phyloP scores from a whole-genome alignment of 2,797 vertebrate species.

The Oreochromis grahami region DNA sequence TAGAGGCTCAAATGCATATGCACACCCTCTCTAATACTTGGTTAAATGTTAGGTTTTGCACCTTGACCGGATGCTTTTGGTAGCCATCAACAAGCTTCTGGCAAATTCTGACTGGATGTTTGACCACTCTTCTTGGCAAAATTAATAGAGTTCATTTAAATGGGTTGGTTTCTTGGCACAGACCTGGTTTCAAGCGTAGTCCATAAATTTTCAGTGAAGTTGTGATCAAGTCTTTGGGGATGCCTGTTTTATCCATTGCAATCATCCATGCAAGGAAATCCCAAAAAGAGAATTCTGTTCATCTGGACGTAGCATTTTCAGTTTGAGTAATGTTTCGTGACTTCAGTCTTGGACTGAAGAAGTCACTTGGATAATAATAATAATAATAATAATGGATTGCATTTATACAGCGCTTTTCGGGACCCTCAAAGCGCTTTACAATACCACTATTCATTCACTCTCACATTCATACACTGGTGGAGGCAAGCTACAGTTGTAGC shows the following conservation, averaged over 20 bases:
- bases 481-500: too few relatives aligned
- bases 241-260: too few relatives aligned
- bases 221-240: neutral
- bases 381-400: too few relatives aligned
- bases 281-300: neutral
- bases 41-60: neutral
- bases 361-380: neutral
- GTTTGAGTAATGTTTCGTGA: neutral
- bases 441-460: too few relatives aligned
- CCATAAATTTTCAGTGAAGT: neutral
- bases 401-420: too few relatives aligned
- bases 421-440: too few relatives aligned
- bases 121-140: neutral
- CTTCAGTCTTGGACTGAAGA: neutral
- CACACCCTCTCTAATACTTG: neutral
- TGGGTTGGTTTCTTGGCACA: neutral
- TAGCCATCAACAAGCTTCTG: neutral
- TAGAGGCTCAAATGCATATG: neutral
- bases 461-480: too few relatives aligned
- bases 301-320: neutral
- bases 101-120: neutral
- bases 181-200: neutral
- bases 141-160: neutral
- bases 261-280: neutral
- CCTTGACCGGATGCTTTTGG: accelerated